phyloP scores from a whole-genome alignment of 1,140 invertebrate genomes.

The Bombus balteatus region DNA sequence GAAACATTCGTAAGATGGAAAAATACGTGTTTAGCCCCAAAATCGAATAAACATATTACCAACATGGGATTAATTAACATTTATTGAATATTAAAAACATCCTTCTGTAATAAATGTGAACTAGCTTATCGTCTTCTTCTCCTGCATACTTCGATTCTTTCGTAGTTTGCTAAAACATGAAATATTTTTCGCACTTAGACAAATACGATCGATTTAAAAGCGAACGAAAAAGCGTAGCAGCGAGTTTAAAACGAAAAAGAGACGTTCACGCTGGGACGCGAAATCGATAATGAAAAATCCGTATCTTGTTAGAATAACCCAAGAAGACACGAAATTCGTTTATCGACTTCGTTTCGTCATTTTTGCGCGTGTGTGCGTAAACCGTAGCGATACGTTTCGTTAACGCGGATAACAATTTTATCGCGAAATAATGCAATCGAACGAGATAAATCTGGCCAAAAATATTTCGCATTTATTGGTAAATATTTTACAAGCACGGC shows the following conservation, averaged over 20 bases:
- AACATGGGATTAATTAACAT: too few relatives aligned
- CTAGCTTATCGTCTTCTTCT: too few relatives aligned
- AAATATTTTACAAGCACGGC: background rate
- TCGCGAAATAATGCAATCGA: background rate
- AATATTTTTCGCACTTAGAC: background rate
- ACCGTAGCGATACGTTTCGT: background rate
- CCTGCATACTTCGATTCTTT: background rate
- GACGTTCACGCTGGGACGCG: background rate
- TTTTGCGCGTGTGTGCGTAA: background rate
- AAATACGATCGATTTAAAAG: background rate
- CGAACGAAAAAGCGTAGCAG: background rate
- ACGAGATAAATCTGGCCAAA: background rate
- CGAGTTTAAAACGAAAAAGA: background rate
- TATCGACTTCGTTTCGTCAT: background rate
- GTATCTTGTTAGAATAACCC: background rate
- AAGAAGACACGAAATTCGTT: background rate
- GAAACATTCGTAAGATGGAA: too few relatives aligned
- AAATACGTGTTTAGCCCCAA: too few relatives aligned
- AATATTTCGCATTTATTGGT: slow-evolving; percentile 1
- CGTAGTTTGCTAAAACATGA: background rate
- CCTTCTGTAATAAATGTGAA: too few relatives aligned
- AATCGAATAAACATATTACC: too few relatives aligned
- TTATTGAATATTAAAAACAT: too few relatives aligned
- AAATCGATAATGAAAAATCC: background rate
- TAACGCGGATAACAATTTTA: slow-evolving; percentile 13